These are phyloP conservation scores for Carcharodon carcharias DNA, from an alignment of 2,797 vertebrate genomes.

Conservation along the genomic window DNA sequence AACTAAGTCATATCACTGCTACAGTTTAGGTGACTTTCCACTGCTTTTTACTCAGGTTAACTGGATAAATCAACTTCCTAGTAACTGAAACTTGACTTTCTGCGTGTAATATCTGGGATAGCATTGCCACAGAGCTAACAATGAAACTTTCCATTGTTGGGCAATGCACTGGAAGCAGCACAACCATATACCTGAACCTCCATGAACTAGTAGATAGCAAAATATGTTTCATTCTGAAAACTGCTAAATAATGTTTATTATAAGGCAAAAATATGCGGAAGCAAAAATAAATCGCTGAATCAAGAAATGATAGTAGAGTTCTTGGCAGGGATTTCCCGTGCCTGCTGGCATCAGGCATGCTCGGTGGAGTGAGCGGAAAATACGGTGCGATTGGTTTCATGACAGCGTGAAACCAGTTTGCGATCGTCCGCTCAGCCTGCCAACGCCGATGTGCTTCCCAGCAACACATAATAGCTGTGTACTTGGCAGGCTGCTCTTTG, in stretches of 20 bases:
- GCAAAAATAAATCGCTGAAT: background rate
- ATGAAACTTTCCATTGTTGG: background rate
- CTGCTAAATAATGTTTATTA: background rate
- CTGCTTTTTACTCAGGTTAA: background rate
- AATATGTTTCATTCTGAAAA: background rate
- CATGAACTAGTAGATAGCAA: background rate
- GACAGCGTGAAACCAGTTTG: too few relatives aligned
- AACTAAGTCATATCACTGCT: background rate
- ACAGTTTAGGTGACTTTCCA: background rate
- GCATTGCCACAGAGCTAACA: background rate
- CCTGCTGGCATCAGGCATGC: too few relatives aligned
- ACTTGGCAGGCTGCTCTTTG: too few relatives aligned
- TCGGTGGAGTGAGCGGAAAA: too few relatives aligned
- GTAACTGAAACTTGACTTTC: background rate
- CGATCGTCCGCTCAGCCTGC: too few relatives aligned
- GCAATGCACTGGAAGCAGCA: background rate
- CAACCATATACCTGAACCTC: background rate
- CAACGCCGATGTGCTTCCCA: too few relatives aligned
- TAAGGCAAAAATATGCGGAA: background rate
- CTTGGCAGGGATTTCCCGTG: too few relatives aligned
- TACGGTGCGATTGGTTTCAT: too few relatives aligned
- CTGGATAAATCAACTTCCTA: background rate
- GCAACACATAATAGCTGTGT: too few relatives aligned
- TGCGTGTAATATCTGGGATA: background rate
- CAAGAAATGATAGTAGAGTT: background rate